A percentile compares a stretch with the other conserved stretches of the same genome.
Evolutionary conservation across 2,797 vertebrate genomes (phyloP).

Genomic region (Arnoldichthys spilopterus): DNA sequence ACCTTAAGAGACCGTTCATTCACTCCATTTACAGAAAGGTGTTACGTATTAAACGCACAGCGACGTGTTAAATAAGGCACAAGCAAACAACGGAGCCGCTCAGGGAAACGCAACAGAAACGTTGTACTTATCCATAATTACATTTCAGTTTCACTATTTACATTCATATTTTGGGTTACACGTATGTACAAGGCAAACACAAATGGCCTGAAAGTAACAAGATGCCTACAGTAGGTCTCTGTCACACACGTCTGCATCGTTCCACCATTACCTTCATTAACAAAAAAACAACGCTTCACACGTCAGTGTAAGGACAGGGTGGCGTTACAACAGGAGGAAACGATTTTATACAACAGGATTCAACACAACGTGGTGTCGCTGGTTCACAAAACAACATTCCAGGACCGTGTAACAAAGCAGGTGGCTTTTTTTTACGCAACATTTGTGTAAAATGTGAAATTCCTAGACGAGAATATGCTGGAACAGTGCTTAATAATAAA

Average conservation of each 20-base stretch:
- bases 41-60: conserved; percentile 61
- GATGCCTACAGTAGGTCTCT: conserved; percentile 23
- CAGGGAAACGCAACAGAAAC: conserved; percentile 52
- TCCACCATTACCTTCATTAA: conserved; percentile 9
- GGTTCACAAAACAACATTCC: not conserved
- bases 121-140: conserved; percentile 62
- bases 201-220: conserved; percentile 20
- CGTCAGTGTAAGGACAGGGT: not conserved
- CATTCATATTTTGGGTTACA: conserved; percentile 52
- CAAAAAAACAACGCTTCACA: not conserved
- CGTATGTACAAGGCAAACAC: conserved; percentile 59
- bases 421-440: not conserved
- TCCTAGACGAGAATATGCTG: not conserved
- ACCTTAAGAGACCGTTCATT: conserved; percentile 60
- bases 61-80: conserved; percentile 89
- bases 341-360: not conserved
- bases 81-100: conserved; percentile 67
- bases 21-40: conserved; percentile 74
- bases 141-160: conserved; percentile 55
- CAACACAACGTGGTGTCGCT: not conserved
- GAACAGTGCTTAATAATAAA: conserved; percentile 21
- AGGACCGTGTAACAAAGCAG: not conserved
- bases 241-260: conserved; percentile 5
- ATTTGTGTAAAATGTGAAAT: not conserved
- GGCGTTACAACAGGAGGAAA: not conserved